These are phyloP conservation scores for Mycalesis mineus DNA, from an alignment of 2,888 invertebrate species.

Conservation along the genomic window DNA sequence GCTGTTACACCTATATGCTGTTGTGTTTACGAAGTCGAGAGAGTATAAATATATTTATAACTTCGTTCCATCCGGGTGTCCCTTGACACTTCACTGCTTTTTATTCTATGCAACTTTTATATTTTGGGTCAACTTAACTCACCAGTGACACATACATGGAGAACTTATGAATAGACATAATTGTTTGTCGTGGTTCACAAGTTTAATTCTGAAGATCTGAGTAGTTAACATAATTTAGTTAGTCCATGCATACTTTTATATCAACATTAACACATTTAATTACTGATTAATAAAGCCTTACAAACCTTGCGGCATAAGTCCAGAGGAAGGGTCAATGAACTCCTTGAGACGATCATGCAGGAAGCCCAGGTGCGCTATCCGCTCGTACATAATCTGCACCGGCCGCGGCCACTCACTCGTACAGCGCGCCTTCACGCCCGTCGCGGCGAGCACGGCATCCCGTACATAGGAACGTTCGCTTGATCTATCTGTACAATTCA, in stretches of 20 bases:
- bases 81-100: too few species aligned
- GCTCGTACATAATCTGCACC: conserved; percentile 82
- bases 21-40: too few species aligned
- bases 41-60: too few species aligned
- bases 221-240: background rate
- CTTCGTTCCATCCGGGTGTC: too few species aligned
- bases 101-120: too few species aligned
- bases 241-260: background rate
- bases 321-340: conserved; percentile 86
- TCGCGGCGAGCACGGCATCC: conserved; percentile 90
- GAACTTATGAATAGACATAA: too few species aligned
- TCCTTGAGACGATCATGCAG: conserved; percentile 88
- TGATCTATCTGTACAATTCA: conserved; percentile 33
- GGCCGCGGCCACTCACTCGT: conserved; percentile 58
- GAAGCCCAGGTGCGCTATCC: conserved; percentile 91
- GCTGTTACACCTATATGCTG: too few species aligned
- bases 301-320: conserved; percentile 76
- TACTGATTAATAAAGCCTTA: conserved; percentile 2
- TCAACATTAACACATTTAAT: background rate
- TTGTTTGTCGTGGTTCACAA: too few species aligned
- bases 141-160: too few species aligned
- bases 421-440: conserved; percentile 90
- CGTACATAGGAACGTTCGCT: conserved; percentile 74
- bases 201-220: too few species aligned
- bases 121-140: too few species aligned